Conservation (phyloP, 35 echinoderm and acorn worm genomes). For the Amphiura filiformis region DNA sequence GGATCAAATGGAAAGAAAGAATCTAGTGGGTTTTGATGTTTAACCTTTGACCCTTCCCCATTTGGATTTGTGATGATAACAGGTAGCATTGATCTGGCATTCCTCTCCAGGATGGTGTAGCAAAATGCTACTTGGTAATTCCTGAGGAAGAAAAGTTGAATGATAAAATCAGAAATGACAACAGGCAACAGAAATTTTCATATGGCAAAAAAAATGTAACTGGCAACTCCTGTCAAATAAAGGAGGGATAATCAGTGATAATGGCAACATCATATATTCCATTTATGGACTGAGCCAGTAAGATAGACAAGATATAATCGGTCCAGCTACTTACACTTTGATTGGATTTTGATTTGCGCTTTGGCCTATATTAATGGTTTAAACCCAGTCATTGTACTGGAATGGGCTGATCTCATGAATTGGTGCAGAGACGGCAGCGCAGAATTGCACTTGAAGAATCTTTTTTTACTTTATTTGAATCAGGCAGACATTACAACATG, state of each 20-base stretch:
- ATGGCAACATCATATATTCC: too few species aligned
- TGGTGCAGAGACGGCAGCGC: neutral
- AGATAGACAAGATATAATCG: neutral
- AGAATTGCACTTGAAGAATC: neutral
- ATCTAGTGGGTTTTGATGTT: conserved; percentile 71
- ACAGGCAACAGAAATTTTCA: too few species aligned
- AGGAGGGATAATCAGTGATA: too few species aligned
- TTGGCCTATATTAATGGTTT: neutral
- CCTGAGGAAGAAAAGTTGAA: conserved; percentile 38
- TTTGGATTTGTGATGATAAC: conserved; percentile 27
- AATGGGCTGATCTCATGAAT: neutral
- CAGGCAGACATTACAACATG: neutral
- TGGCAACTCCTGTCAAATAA: too few species aligned
- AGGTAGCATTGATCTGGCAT: conserved; percentile 56
- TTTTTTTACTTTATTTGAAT: neutral
- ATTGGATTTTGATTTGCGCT: neutral
- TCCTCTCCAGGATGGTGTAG: conserved; percentile 91
- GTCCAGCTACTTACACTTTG: neutral
- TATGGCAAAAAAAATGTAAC: too few species aligned
- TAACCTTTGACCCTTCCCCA: neutral
- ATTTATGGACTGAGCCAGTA: neutral
- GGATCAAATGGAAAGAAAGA: conserved; percentile 99
- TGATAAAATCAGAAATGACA: too few species aligned
- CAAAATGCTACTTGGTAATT: conserved; percentile 91
- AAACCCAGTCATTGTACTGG: neutral